Conservation (phyloP, 2,797 vertebrate species). For the Intellagama lesueurii region DNA sequence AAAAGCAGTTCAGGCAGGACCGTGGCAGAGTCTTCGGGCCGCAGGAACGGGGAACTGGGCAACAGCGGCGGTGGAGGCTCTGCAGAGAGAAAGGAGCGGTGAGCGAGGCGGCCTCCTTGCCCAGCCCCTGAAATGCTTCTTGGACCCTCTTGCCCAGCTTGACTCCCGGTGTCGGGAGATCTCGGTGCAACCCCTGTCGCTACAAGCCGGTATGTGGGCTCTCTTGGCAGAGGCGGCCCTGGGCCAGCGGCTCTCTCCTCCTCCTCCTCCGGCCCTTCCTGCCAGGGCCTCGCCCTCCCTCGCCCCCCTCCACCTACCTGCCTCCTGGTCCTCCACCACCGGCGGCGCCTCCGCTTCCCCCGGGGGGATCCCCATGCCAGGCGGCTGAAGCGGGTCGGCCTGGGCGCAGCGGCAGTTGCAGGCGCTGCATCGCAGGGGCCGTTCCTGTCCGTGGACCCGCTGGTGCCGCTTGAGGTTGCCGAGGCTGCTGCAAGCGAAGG, state of each 20-base stretch:
- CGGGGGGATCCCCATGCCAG: conserved; percentile 34
- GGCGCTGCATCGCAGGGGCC: conserved; percentile 78
- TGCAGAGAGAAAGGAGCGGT: conserved; percentile 8
- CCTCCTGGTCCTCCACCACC: conserved; percentile 46
- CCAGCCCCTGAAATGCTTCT: no score
- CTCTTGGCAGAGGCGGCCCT: no score
- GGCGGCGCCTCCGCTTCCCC: conserved; percentile 66
- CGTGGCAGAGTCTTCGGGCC: conserved; percentile 76
- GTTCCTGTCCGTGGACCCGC: conserved; percentile 90
- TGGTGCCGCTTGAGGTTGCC: conserved; percentile 96
- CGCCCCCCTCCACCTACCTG: not conserved
- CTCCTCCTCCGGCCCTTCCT: no score
- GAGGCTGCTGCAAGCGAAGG: conserved; percentile 94
- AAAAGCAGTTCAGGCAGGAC: conserved; percentile 91
- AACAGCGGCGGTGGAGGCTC: conserved; percentile 82
- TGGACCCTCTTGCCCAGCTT: no score
- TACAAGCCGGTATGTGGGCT: no score
- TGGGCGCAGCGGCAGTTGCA: conserved; percentile 83
- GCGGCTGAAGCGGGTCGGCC: conserved; percentile 55
- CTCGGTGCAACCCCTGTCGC: no score
- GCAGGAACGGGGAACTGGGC: conserved; percentile 81
- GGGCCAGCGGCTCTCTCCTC: no score
- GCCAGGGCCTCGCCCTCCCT: not conserved
- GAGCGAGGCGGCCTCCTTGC: not conserved
- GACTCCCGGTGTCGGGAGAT: no score